Conservation (phyloP, 2,797 vertebrate genomes). For the Danio jaintianensis region DNA sequence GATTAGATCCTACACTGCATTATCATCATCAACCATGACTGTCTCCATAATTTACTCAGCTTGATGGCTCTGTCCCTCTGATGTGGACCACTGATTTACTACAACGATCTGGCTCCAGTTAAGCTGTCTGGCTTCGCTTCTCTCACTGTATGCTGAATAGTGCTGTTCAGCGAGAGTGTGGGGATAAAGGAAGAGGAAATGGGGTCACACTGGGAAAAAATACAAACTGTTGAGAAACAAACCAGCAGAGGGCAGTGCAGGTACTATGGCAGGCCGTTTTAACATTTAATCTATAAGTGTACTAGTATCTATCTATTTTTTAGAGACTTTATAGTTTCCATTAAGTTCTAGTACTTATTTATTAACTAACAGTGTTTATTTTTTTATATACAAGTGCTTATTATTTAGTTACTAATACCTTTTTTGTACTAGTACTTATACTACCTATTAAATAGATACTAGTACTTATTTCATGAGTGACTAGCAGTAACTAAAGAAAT, state of each 20-base stretch:
- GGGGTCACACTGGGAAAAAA: slow-evolving; percentile 3
- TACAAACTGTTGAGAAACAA: background rate
- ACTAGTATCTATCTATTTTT: too few species aligned
- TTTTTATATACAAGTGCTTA: too few species aligned
- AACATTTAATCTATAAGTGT: too few species aligned
- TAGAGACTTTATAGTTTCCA: too few species aligned
- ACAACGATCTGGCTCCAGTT: slow-evolving; percentile 69
- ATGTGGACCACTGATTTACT: slow-evolving; percentile 69
- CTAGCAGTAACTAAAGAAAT: too few species aligned
- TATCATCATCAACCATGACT: slow-evolving; percentile 75
- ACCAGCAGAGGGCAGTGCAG: slow-evolving; percentile 40
- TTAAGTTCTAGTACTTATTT: too few species aligned
- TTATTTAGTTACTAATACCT: too few species aligned
- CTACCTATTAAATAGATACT: too few species aligned
- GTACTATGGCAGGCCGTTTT: background rate
- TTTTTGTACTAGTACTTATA: too few species aligned
- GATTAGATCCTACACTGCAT: slow-evolving; percentile 67
- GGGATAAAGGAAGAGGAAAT: slow-evolving; percentile 7
- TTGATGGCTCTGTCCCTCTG: slow-evolving; percentile 72
- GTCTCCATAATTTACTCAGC: slow-evolving; percentile 73
- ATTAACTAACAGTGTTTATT: too few species aligned
- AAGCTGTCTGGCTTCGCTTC: slow-evolving; percentile 51
- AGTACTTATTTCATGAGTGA: too few species aligned
- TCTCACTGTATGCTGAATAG: slow-evolving; percentile 37
- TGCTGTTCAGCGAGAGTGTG: slow-evolving; percentile 30